Base-by-base conservation (phyloP, 2,888 invertebrate genomes). In the Eristalis arbustorum region DNA sequence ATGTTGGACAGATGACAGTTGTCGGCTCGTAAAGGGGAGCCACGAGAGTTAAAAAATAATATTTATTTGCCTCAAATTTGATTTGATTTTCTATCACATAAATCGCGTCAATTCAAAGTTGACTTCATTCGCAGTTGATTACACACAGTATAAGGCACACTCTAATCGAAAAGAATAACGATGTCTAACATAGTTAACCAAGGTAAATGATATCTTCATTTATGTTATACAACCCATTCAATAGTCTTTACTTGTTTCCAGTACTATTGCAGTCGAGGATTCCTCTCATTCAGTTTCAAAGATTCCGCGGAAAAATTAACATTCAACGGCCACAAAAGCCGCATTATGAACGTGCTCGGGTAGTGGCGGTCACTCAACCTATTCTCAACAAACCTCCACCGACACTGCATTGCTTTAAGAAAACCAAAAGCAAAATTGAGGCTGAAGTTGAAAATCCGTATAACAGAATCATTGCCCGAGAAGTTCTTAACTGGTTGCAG, bases 281-380 rank as follows among this genome's bases (percentile, higher is more conserved):
- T 3, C 93, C 94, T 0, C 90, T 94, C n/a, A 84, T 94, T 18
- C 92, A 95, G 89, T 94, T 94, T 6, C 95, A 95, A 90, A 94
- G 97, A 89, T 96, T 94, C 91, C 94, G 96, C 25, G 95, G 96
- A 2, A 96, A 96, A 93, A 96, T 97, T 71, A 97, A 97, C 90
- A 95, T 97, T 59, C 96, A 96, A 91, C 95, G 93, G 88, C 97
- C 97, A 0, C 94, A 94, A 90, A 93, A 94, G 68, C 95, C 96
- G 0, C 96, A 96, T 91, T 96, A 95, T 90, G 94, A 95, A 88
- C 94, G 95, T 88, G 96, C 95, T 22, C 94, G 94, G 88, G 93
- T 96, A 59, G 91, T 96, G 63, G 95, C 95, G 88, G 92, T 96
- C n/a, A 92, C 95, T 0, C 94, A 95, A 90, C 96, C 97, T 0